phyloP scores from a whole-genome alignment of 1,140 invertebrate species.

The Pseudomyrmex gracilis region DNA sequence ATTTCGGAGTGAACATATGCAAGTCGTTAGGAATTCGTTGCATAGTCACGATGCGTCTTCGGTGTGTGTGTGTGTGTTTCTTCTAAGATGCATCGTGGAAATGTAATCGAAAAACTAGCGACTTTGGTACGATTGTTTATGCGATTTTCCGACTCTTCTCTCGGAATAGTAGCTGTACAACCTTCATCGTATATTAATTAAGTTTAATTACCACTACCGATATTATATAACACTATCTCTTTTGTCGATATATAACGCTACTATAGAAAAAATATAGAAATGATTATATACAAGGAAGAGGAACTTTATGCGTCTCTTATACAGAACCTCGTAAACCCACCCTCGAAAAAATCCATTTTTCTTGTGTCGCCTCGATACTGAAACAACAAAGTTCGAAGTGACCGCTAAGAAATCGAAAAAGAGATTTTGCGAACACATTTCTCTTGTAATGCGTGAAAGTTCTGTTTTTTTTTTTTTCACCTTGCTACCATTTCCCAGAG shows the following conservation, averaged over 20 bases:
- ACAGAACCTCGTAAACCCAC: constrained; percentile 46
- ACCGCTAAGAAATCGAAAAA: constrained; percentile 26
- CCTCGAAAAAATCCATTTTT: constrained; percentile 42
- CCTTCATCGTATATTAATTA: constrained; percentile 19
- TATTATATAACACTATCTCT: not conserved
- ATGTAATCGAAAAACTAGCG: constrained; percentile 64
- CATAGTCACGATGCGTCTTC: constrained; percentile 59
- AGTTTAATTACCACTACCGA: constrained; percentile 32
- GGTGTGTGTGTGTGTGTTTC: constrained; percentile 28
- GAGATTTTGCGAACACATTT: constrained; percentile 14
- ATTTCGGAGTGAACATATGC: not conserved
- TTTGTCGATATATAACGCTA: constrained; percentile 67
- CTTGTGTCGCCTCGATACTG: constrained; percentile 3
- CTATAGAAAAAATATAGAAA: constrained; percentile 75
- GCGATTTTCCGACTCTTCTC: not conserved
- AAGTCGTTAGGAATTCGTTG: not conserved
- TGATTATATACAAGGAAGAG: constrained; percentile 73
- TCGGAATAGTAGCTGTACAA: constrained; percentile 54
- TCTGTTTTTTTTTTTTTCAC: constrained; percentile 16
- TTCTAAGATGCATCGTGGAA: constrained; percentile 63
- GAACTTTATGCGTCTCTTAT: constrained; percentile 67
- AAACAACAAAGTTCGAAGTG: constrained; percentile 51
- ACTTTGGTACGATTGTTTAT: constrained; percentile 50
- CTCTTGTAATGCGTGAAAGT: not conserved
- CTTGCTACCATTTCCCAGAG: constrained; percentile 39